Conservation (phyloP, 2,113 vertebrate species). For the Perca fluviatilis region DNA sequence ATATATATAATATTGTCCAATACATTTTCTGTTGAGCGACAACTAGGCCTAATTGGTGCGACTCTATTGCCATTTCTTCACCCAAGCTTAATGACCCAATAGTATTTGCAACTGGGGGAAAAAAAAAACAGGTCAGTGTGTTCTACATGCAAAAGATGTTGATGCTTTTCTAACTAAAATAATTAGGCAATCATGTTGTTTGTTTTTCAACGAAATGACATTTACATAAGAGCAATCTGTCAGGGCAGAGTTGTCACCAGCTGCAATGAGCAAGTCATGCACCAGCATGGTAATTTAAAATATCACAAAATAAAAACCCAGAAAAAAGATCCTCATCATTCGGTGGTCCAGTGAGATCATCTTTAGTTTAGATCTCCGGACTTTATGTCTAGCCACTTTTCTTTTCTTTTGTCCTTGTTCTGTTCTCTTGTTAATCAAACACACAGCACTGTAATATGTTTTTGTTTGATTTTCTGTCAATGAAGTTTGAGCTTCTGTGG, state of each 20-base stretch:
- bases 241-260: conserved; percentile 27
- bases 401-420: background rate
- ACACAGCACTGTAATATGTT: background rate
- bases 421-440: conserved; percentile 8
- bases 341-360: background rate
- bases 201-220: conserved; percentile 35
- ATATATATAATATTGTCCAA: background rate
- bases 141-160: conserved; percentile 16
- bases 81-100: background rate
- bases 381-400: background rate
- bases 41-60: background rate
- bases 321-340: conserved; percentile 5
- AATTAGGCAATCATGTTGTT: conserved; percentile 12
- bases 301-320: conserved; percentile 3
- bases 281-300: conserved; percentile 27
- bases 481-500: conserved; percentile 4
- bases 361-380: background rate
- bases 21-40: too few species aligned
- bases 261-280: conserved; percentile 7
- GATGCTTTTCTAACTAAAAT: conserved; percentile 17
- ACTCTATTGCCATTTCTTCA: background rate
- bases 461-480: conserved; percentile 37
- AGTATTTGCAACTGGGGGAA: background rate
- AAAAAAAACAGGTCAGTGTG: background rate
- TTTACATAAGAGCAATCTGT: conserved; percentile 45